Evolutionary conservation across 2,888 invertebrate species (phyloP).

Genomic region (Ophion obscuratus): DNA sequence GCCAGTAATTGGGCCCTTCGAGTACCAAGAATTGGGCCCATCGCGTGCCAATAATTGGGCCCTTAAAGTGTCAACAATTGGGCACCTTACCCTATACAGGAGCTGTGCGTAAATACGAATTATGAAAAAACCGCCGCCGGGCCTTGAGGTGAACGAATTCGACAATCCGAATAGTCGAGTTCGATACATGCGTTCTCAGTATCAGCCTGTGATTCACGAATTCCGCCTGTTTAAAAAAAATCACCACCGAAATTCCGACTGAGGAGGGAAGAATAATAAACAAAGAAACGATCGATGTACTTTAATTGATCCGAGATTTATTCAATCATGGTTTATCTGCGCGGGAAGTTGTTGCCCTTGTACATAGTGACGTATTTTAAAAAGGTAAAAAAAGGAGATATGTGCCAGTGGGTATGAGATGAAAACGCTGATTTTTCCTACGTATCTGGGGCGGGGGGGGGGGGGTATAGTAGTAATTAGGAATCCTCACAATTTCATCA

Average conservation of each 20-base stretch:
- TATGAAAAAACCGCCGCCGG: constrained; percentile 48
- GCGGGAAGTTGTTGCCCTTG: constrained; percentile 85
- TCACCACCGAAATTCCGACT: neutral
- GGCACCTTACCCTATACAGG: neutral
- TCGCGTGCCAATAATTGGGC: no score
- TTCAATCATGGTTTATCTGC: constrained; percentile 76
- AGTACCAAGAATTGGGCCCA: no score
- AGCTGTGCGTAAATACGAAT: constrained; percentile 27
- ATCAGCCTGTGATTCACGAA: constrained; percentile 8
- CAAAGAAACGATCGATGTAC: neutral
- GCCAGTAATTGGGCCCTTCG: no score
- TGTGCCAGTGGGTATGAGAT: neutral
- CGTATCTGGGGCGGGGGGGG: neutral
- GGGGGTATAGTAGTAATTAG: neutral
- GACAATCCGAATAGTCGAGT: constrained; percentile 50
- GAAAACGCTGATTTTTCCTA: neutral
- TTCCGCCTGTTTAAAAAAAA: constrained; percentile 33
- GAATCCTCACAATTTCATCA: neutral
- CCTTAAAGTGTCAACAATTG: no score
- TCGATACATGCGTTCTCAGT: constrained; percentile 19
- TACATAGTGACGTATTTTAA: constrained; percentile 87
- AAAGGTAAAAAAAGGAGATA: constrained; percentile 83
- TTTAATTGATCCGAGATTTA: neutral
- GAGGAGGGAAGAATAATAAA: neutral
- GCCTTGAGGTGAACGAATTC: constrained; percentile 23